These are phyloP conservation scores for Antennarius striatus DNA, from an alignment of 2,113 vertebrate species.

Conservation along the genomic window DNA sequence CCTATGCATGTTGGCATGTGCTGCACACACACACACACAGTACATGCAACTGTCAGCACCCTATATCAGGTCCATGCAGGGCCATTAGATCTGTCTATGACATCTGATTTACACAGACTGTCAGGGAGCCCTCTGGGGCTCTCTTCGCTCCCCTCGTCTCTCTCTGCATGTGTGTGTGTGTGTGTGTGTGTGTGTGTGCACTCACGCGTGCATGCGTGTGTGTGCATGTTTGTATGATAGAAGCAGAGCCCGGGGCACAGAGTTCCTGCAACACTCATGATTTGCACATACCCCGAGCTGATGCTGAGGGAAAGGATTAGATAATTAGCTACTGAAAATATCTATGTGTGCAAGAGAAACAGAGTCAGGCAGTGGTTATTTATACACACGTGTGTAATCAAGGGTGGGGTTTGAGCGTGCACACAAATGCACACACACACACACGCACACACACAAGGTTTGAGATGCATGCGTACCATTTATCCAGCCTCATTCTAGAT, in stretches of 20 bases:
- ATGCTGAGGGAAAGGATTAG: slow-evolving; percentile 56
- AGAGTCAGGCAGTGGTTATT: slow-evolving; percentile 23
- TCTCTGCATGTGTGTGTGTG: neutral
- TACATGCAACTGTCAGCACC: slow-evolving; percentile 59
- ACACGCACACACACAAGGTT: neutral
- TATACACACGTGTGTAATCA: slow-evolving; percentile 8
- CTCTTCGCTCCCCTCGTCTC: slow-evolving; percentile 63
- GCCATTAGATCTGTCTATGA: slow-evolving; percentile 72
- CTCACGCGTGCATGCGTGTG: slow-evolving; percentile 8
- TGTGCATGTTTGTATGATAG: slow-evolving; percentile 13
- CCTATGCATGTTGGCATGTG: slow-evolving; percentile 8
- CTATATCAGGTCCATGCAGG: slow-evolving; percentile 61
- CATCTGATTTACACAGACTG: slow-evolving; percentile 75
- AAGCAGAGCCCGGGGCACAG: slow-evolving; percentile 38
- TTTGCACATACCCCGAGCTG: slow-evolving; percentile 38
- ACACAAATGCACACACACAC: slow-evolving; percentile 7
- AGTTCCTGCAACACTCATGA: slow-evolving; percentile 50
- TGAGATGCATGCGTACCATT: slow-evolving; percentile 10
- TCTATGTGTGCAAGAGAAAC: neutral
- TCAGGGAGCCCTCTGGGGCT: slow-evolving; percentile 55
- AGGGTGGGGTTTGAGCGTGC: neutral
- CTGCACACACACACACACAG: slow-evolving; percentile 9
- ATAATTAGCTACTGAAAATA: slow-evolving; percentile 64
- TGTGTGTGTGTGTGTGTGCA: slow-evolving; percentile 8
- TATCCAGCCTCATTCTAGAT: slow-evolving; percentile 30